phyloP scores from a whole-genome alignment of 2,113 vertebrate species.

The Tricholaema leucomelas region DNA sequence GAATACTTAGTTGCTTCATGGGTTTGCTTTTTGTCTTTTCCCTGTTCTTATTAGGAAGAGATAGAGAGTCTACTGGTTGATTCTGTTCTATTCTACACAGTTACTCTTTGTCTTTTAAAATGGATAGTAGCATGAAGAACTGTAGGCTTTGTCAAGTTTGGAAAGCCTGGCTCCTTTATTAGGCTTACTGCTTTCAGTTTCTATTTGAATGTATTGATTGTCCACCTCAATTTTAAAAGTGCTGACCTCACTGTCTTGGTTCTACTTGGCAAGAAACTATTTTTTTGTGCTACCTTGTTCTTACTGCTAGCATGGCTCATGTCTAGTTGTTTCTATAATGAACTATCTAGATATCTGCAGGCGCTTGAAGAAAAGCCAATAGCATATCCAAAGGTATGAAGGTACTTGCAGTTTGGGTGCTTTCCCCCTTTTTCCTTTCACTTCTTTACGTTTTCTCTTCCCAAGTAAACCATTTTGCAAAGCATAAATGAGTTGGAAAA shows the following conservation, averaged over 20 bases:
- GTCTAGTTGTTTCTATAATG: not conserved
- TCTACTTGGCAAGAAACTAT: not conserved
- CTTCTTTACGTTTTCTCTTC: not conserved
- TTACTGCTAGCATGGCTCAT: not conserved
- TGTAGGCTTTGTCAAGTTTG: not conserved
- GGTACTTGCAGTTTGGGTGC: fast-evolving
- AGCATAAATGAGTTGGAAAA: not conserved
- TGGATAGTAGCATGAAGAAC: not conserved
- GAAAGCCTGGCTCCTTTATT: not conserved
- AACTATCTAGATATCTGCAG: not conserved
- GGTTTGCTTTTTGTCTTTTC: not conserved
- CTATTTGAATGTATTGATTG: not conserved
- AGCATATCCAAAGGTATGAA: not conserved
- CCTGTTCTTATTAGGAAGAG: not conserved
- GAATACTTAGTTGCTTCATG: not conserved
- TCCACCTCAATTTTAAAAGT: not conserved
- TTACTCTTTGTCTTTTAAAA: not conserved
- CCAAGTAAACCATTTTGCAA: not conserved
- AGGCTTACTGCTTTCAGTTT: not conserved
- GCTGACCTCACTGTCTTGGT: not conserved
- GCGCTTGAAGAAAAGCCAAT: not conserved
- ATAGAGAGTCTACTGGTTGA: too few relatives aligned
- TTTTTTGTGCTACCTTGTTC: not conserved
- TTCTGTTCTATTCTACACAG: too few relatives aligned
- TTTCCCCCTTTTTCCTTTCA: not conserved